These are phyloP conservation scores for Neosilurus mollespiculum DNA, from an alignment of 2,797 vertebrate species.

Conservation along the genomic window DNA sequence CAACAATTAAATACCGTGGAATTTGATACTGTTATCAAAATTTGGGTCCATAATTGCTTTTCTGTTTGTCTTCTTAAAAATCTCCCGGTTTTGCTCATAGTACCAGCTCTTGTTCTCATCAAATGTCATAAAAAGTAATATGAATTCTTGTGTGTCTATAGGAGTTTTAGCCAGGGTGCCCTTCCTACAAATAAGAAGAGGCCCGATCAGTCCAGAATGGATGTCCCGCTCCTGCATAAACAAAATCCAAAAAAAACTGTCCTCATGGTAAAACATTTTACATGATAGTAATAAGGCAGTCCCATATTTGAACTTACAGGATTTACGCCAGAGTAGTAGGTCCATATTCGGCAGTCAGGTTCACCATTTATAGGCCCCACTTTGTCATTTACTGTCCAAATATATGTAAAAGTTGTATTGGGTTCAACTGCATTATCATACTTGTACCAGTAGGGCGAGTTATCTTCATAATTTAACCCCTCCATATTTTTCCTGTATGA, in stretches of 20 bases:
- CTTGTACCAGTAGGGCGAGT: slow-evolving; percentile 82
- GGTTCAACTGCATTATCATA: slow-evolving; percentile 83
- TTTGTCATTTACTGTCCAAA: slow-evolving; percentile 80
- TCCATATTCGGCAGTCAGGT: slow-evolving; percentile 85
- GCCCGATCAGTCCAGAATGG: slow-evolving; percentile 91
- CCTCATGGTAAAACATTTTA: slow-evolving; percentile 1
- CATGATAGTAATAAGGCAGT: not conserved
- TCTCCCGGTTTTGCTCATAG: slow-evolving; percentile 72
- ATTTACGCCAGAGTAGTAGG: slow-evolving; percentile 91
- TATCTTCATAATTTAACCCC: slow-evolving; percentile 87
- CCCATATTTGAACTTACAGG: slow-evolving; percentile 73
- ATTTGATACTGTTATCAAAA: slow-evolving; percentile 73
- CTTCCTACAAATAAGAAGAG: slow-evolving; percentile 85
- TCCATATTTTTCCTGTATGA: slow-evolving; percentile 90
- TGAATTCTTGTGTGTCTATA: slow-evolving; percentile 75
- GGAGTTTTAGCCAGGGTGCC: slow-evolving; percentile 71
- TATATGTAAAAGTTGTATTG: slow-evolving; percentile 81
- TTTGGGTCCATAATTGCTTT: slow-evolving; percentile 53
- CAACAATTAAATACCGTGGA: slow-evolving; percentile 78
- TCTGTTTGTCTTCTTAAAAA: slow-evolving; percentile 63
- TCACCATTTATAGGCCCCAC: slow-evolving; percentile 76
- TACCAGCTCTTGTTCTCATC: slow-evolving; percentile 97
- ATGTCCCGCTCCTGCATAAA: slow-evolving; percentile 85
- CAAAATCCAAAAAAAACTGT: slow-evolving; percentile 7
- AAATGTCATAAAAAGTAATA: slow-evolving; percentile 91